Evolutionary conservation across 2,888 invertebrate species (phyloP).

Genomic region (Desoria tigrina): DNA sequence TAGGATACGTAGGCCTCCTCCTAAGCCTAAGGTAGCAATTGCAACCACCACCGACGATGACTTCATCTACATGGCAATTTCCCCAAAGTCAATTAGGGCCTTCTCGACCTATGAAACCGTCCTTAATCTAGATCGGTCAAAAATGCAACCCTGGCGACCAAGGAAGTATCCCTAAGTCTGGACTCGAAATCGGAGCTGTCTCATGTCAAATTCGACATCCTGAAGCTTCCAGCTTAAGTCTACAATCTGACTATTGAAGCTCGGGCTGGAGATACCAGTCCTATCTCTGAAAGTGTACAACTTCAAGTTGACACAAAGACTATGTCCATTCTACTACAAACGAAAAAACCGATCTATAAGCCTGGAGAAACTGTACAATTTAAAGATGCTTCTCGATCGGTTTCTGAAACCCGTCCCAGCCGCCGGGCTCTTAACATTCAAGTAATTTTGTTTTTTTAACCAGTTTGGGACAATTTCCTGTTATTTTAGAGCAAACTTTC

Average conservation of each 20-base stretch:
- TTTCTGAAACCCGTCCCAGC: constrained; percentile 66
- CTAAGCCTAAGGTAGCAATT: too few relatives aligned
- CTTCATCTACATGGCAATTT: not conserved
- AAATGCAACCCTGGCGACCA: not conserved
- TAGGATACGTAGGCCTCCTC: too few relatives aligned
- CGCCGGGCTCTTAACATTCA: not conserved
- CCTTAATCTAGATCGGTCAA: not conserved
- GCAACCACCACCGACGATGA: too few relatives aligned
- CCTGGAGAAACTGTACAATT: constrained; percentile 80
- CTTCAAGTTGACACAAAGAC: constrained; percentile 2
- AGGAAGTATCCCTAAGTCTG: not conserved
- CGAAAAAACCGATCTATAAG: constrained; percentile 87
- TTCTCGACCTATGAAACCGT: not conserved
- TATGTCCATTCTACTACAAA: constrained; percentile 75
- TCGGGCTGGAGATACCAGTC: not conserved
- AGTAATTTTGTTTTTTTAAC: not conserved
- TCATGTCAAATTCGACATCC: not conserved
- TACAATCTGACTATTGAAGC: constrained; percentile 8
- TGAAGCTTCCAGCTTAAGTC: not conserved
- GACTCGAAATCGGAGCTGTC: not conserved
- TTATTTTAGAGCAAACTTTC: too few relatives aligned
- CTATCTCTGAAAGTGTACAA: not conserved
- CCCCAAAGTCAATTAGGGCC: not conserved
- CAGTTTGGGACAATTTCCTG: too few relatives aligned
- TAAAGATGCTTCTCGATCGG: constrained; percentile 73